Percentiles rank a stretch among this genome's conserved stretches.
phyloP scores from a whole-genome alignment of 2,888 invertebrate genomes.

The Hecatera dysodea region DNA sequence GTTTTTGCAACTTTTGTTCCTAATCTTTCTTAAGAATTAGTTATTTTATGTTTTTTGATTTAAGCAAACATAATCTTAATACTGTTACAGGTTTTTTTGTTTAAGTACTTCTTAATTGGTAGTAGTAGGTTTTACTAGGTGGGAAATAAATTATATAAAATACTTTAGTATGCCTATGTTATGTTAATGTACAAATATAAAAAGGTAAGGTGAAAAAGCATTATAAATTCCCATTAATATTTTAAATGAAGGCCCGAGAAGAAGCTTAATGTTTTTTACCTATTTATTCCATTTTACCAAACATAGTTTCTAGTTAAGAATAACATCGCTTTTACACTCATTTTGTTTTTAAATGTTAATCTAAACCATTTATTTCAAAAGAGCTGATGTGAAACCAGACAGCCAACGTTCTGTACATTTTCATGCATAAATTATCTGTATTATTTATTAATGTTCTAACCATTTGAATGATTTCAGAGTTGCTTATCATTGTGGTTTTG shows the following conservation, averaged over 20 bases:
- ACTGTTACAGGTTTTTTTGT: not conserved
- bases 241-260: not conserved
- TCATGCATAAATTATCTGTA: constrained; percentile 25
- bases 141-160: not conserved
- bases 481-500: constrained; percentile 44
- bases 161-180: not conserved
- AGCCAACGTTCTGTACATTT: constrained; percentile 8
- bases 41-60: not conserved
- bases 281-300: not conserved
- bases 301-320: not conserved
- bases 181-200: too few relatives aligned
- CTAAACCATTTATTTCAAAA: not conserved
- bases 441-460: constrained; percentile 5
- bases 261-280: not conserved
- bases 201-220: not conserved
- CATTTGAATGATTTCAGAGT: constrained; percentile 32
- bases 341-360: not conserved
- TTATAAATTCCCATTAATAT: not conserved
- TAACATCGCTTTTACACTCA: not conserved
- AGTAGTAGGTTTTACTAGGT: not conserved
- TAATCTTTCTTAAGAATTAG: not conserved
- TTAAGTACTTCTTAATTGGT: too few relatives aligned
- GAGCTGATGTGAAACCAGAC: not conserved
- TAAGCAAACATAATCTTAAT: not conserved
- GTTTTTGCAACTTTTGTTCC: constrained; percentile 7